phyloP scores from a whole-genome alignment of 2,113 vertebrate species.

The Mastomys coucha region DNA sequence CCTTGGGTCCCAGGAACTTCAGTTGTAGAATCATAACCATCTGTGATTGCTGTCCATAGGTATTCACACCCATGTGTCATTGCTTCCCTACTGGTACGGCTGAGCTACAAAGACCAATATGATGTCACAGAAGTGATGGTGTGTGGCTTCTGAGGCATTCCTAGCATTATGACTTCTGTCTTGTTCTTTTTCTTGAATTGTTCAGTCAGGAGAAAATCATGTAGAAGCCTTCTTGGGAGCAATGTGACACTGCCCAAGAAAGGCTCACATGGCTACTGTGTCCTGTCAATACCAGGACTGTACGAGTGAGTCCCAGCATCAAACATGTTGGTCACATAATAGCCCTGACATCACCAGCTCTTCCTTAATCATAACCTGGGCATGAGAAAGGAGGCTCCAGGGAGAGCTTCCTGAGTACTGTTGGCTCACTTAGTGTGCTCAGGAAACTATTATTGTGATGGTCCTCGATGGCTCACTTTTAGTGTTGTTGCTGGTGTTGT shows the following conservation, averaged over 20 bases:
- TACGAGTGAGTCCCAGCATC: neutral
- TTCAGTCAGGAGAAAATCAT: neutral
- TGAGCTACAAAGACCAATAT: neutral
- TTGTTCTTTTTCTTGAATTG: neutral
- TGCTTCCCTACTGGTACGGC: neutral
- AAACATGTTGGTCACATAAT: neutral
- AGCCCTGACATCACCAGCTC: neutral
- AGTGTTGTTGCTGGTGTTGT: neutral
- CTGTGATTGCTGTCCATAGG: too few relatives aligned
- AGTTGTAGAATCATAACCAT: neutral
- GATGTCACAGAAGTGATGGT: neutral
- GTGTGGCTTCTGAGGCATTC: neutral
- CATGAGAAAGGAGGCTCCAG: neutral
- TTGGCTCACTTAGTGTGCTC: neutral
- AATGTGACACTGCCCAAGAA: neutral
- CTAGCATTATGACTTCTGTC: neutral
- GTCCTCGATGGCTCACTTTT: neutral
- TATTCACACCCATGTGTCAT: fast-evolving
- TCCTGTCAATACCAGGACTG: neutral
- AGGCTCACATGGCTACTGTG: neutral
- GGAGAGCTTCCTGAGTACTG: neutral
- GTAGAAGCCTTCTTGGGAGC: neutral
- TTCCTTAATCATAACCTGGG: neutral
- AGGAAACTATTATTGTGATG: neutral
- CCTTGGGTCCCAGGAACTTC: neutral